Percentiles rank a stretch among this genome's conserved stretches.
These are phyloP conservation scores for Dolichomitus sp. DNA, from an alignment of 2,888 invertebrate species.

Conservation along the genomic window DNA sequence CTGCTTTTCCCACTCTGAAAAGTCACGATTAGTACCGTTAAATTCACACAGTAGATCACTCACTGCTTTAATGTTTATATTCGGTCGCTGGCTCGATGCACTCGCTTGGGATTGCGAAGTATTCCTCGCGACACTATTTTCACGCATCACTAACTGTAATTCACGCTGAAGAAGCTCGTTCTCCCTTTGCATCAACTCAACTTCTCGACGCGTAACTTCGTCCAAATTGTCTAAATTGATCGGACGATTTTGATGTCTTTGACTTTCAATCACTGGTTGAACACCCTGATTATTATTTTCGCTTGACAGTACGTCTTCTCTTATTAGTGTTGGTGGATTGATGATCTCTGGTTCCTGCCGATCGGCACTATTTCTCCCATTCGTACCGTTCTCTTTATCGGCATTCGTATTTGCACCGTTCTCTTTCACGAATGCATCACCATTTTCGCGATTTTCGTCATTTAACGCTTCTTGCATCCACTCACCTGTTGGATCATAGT, in stretches of 20 bases:
- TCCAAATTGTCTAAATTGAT: not conserved
- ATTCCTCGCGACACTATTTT: not conserved
- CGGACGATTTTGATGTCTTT: not conserved
- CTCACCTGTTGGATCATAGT: not conserved
- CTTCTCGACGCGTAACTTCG: not conserved
- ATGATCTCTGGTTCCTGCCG: not conserved
- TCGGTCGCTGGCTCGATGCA: not conserved
- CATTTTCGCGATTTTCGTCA: not conserved
- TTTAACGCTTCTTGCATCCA: not conserved
- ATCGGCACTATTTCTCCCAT: not conserved
- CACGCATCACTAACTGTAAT: not conserved
- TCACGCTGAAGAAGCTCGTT: not conserved
- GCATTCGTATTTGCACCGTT: not conserved
- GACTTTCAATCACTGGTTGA: not conserved
- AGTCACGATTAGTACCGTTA: slow-evolving; percentile 49
- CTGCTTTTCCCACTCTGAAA: slow-evolving; percentile 58
- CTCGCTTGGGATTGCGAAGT: not conserved
- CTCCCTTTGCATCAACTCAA: not conserved
- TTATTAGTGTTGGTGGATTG: not conserved
- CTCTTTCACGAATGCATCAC: not conserved
- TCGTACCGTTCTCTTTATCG: not conserved
- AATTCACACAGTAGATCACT: slow-evolving; percentile 59
- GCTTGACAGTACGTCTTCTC: not conserved
- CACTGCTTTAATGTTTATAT: not conserved
- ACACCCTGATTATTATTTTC: not conserved